Base-by-base conservation (phyloP, 2,113 vertebrate genomes). In the Limnothrissa miodon region DNA sequence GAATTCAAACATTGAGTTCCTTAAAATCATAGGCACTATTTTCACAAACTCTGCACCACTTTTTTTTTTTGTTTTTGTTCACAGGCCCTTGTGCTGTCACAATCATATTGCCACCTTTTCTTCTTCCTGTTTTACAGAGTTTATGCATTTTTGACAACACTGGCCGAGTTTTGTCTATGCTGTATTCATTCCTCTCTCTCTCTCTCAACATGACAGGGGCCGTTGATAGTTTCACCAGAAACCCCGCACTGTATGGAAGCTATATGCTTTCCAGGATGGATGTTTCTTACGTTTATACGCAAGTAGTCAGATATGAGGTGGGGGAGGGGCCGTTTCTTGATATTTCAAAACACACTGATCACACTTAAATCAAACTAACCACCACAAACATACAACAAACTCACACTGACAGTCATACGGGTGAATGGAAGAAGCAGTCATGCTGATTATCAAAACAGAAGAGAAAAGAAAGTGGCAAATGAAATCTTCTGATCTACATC, bases 21-120 rank as follows among this genome's bases (percentile, higher is more conserved):
- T 95, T 39, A 93, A 97, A 98, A 97, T 97, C 95, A 97, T 97
- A 99, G 98, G 98, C 98, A 99, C 98, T 98, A 95, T 93, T 92
- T 93, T 84, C 87, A 90, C 89, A 88, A 88, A 92, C 51, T 56
- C 51, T 21, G 51, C 51, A 56, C 78, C 85, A 79, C 82, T 78
- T 81, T 83, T 80, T 29, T 70, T 70, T 36, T 6, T 70, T 29
- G 5, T 33, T 48, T 44, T 51, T 51, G 25, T 79, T 84, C 46
- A 29, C 36, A 42, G 33, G 29, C 62, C n/a, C 8, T 17, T 79
- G 42, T 81, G 51, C 74, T 36, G 44, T 80, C 45, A 80, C 56
- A 45, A 83, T 39, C 36, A 13, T 82, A 29, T 74, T 5, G 51
- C 51, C 66, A 74, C 66, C 11, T 36, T 74, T 5, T 13, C 62